Base-by-base conservation (phyloP, 2,888 invertebrate species). In the Synanthedon tipuliformis region DNA sequence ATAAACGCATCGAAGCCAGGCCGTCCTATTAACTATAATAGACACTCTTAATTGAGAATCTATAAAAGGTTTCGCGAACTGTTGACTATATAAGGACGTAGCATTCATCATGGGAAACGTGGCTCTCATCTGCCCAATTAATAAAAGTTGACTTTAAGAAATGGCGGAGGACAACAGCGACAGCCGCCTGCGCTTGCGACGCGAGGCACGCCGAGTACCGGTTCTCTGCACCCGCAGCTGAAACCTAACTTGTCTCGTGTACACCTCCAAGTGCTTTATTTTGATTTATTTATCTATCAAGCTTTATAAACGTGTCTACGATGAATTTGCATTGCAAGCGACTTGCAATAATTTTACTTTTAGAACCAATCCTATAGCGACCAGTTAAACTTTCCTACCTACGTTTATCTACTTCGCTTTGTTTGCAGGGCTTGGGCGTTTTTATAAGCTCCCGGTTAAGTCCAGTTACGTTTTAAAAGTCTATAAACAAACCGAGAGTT, bases 41-140 rank as follows among this genome's bases (percentile, higher is more conserved):
- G 82, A 87, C 81, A 79, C 77, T 85, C 84, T 86, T 87, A 87
- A 87, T 87, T 86, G 84, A 81, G 84, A 86, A 84, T 84, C 85
- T 86, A 87, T 85, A 86, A 86, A 86, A 86, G 85, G 86, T 84
- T 87, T 86, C 75, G 85, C 82, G 77, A 81, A 84, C 75, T 74
- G 78, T 66, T 74, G 66, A 60, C 85, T 83, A 61, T 87, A 85
- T 81, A 87, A 66, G 86, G 86, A 57, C 64, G 71, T 79, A 71
- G 78, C 78, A 86, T 86, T 86, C 86, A 84, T 86, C 87, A 81
- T 81, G 80, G 76, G 69, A 77, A 77, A 75, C 73, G 74, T 72
- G 78, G 79, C 78, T 84, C 85, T 86, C 87, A 86, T 87, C 86
- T 86, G 86, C 85, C 85, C 86, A 87, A 86, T 87, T 86, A 86